Percentiles rank a stretch among this genome's conserved stretches.
Evolutionary conservation across 2,888 invertebrate species (phyloP).

Genomic region (Ophraella communa): DNA sequence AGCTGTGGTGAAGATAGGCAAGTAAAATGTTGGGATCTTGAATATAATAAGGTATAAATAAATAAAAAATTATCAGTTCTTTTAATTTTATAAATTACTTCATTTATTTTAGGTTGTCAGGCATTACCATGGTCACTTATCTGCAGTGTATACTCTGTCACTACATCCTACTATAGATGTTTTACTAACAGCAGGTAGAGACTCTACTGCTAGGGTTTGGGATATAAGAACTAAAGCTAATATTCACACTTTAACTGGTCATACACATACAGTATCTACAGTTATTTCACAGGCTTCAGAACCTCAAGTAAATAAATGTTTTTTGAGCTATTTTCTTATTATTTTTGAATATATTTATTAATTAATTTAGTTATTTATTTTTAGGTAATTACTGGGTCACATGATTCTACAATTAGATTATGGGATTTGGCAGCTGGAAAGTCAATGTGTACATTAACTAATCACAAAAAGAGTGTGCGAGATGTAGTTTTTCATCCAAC

Average conservation of each 20-base stretch:
- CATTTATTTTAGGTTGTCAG: slow-evolving; percentile 87
- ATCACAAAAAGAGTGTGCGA: slow-evolving; percentile 96
- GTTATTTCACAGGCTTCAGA: slow-evolving; percentile 92
- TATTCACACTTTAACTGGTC: slow-evolving; percentile 93
- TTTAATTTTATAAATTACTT: slow-evolving; percentile 17
- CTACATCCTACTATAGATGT: slow-evolving; percentile 96
- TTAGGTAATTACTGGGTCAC: slow-evolving; percentile 84
- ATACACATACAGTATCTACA: slow-evolving; percentile 96
- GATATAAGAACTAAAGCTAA: slow-evolving; percentile 99
- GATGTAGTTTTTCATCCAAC: slow-evolving; percentile 80
- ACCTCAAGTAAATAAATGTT: slow-evolving; percentile 71
- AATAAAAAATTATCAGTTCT: background rate
- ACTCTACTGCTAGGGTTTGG: slow-evolving; percentile 97
- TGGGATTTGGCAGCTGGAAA: slow-evolving; percentile 99
- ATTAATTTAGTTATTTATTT: slow-evolving; percentile 7
- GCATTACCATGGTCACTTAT: slow-evolving; percentile 98
- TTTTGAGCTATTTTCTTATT: too few species aligned
- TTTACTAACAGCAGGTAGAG: slow-evolving; percentile 90
- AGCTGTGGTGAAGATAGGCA: slow-evolving; percentile 99
- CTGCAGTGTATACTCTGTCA: slow-evolving; percentile 92
- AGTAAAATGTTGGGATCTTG: slow-evolving; percentile 99
- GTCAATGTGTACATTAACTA: slow-evolving; percentile 92
- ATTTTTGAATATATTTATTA: too few species aligned
- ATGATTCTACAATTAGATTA: slow-evolving; percentile 94
- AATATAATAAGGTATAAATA: slow-evolving; percentile 87